Evolutionary conservation across 2,113 vertebrate genomes (phyloP).

Genomic region (Sorex araneus): DNA sequence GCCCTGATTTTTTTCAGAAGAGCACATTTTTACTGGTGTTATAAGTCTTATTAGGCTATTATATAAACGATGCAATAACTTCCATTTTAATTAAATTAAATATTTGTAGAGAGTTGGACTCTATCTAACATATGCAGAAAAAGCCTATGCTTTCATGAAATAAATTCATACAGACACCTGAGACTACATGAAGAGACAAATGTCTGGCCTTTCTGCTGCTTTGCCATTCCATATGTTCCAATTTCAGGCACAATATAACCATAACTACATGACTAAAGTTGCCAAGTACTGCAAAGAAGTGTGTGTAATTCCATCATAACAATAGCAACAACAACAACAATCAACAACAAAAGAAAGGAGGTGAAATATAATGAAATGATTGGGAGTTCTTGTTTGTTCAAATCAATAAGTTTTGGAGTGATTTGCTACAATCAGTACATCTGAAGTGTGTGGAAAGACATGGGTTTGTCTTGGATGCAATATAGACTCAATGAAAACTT

Average conservation of each 20-base stretch:
- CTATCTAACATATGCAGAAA: neutral
- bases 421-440: conserved; percentile 19
- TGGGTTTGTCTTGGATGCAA: neutral
- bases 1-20: neutral
- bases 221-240: neutral
- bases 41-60: neutral
- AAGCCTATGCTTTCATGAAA: neutral
- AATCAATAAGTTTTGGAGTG: neutral
- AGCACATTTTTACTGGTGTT: neutral
- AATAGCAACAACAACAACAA: no score
- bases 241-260: neutral
- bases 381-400: neutral
- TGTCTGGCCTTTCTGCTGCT: neutral
- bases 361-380: no score
- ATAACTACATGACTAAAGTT: neutral
- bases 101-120: neutral
- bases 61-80: neutral
- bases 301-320: no score
- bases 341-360: no score
- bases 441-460: neutral
- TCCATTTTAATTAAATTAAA: neutral
- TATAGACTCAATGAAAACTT: conserved; percentile 52
- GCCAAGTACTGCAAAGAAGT: no score
- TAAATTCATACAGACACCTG: no score
- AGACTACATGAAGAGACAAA: neutral